Conservation (phyloP, 2,797 vertebrate genomes). For the Manis pentadactyla region DNA sequence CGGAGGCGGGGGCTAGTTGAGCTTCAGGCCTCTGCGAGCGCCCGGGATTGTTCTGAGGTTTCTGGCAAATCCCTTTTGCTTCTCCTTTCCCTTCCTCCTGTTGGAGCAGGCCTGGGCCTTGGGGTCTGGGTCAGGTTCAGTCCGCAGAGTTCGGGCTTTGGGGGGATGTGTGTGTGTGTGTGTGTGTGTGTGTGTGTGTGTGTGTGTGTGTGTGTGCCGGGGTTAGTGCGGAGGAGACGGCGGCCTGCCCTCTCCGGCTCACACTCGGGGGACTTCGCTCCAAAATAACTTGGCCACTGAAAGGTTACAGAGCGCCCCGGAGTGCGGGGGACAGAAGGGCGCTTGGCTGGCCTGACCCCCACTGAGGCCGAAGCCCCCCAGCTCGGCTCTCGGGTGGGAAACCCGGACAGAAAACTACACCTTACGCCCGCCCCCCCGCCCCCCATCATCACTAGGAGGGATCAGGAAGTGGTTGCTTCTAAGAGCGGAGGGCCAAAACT, state of each 20-base stretch:
- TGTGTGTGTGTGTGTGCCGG: background rate
- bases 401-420: background rate
- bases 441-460: background rate
- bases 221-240: background rate
- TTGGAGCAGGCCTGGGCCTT: slow-evolving; percentile 26
- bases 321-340: background rate
- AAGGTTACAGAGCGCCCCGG: background rate
- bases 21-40: background rate
- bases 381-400: background rate
- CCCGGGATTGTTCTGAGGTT: background rate
- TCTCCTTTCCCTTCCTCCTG: background rate
- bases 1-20: background rate
- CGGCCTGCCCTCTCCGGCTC: background rate
- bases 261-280: background rate
- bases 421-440: background rate
- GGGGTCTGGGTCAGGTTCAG: background rate
- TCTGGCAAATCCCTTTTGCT: background rate
- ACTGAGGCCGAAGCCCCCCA: no score
- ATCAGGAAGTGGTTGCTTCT: slow-evolving; percentile 68
- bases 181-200: background rate
- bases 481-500: slow-evolving; percentile 65
- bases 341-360: background rate
- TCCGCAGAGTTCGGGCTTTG: background rate
- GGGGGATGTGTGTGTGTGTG: background rate
- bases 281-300: background rate